phyloP scores from a whole-genome alignment of 1,140 invertebrate genomes.

The Microplitis mediator region DNA sequence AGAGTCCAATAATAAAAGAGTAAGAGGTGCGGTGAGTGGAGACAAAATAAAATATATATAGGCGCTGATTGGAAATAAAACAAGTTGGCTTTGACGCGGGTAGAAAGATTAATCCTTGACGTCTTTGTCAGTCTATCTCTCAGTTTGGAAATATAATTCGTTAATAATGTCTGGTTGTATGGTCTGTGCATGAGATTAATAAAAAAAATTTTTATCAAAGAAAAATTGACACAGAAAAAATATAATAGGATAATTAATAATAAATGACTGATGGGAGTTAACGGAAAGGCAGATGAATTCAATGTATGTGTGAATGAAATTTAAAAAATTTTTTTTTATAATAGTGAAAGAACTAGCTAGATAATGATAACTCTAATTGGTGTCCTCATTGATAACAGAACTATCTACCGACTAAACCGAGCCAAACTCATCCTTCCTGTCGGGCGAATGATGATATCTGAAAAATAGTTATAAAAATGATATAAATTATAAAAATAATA shows the following conservation, averaged over 20 bases:
- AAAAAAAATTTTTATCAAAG: neutral
- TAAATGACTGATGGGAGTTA: neutral
- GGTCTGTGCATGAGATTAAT: neutral
- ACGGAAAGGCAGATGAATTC: neutral
- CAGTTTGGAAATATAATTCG: neutral
- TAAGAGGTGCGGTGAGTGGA: neutral
- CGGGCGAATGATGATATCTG: constrained; percentile 1
- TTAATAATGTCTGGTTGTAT: neutral
- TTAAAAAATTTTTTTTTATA: neutral
- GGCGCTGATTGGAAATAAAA: constrained; percentile 12
- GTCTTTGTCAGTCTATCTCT: constrained; percentile 14
- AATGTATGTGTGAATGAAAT: neutral
- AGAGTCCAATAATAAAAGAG: too few relatives aligned
- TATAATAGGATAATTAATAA: neutral
- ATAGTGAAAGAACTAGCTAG: neutral
- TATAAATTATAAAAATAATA: constrained; percentile 2
- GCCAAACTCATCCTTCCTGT: constrained; percentile 32
- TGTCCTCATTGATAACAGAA: constrained; percentile 25
- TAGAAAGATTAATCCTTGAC: constrained; percentile 6
- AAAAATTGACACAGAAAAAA: too few relatives aligned
- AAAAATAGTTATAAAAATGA: constrained; percentile 23
- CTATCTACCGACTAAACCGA: constrained; percentile 16
- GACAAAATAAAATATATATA: constrained; percentile 1
- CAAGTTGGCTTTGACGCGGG: constrained; percentile 14
- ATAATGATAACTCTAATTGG: constrained; percentile 30